Evolutionary conservation across 2,113 vertebrate genomes (phyloP).

Genomic region (Vireo altiloquus): DNA sequence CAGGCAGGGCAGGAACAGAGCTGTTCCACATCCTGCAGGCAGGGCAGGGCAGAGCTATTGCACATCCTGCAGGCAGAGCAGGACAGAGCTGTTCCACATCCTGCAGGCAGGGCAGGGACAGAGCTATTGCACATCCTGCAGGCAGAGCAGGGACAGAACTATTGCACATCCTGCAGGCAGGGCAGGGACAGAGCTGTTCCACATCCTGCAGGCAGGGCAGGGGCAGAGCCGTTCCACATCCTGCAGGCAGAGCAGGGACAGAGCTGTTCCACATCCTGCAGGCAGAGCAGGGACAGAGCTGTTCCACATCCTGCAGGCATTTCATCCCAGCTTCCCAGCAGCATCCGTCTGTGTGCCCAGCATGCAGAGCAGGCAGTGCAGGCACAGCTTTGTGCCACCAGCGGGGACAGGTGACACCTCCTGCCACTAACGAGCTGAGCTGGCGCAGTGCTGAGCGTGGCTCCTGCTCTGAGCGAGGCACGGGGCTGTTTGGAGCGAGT

Average conservation of each 20-base stretch:
- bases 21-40: too few species aligned
- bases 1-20: too few species aligned
- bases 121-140: not conserved
- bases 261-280: not conserved
- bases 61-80: too few species aligned
- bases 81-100: not conserved
- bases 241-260: not conserved
- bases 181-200: not conserved
- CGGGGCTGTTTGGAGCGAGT: not conserved
- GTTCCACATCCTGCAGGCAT: not conserved
- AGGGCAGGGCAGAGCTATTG: too few species aligned
- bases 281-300: not conserved
- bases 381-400: not conserved
- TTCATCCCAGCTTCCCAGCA: not conserved
- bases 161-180: not conserved
- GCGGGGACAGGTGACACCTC: not conserved
- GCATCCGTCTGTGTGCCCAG: not conserved
- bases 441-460: not conserved
- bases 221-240: not conserved
- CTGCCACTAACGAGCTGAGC: not conserved
- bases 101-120: not conserved
- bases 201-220: not conserved
- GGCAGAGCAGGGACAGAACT: not conserved
- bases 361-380: not conserved
- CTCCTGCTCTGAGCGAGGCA: not conserved